phyloP scores from a whole-genome alignment of 2,797 vertebrate species.

The Malacoctenus gilli region DNA sequence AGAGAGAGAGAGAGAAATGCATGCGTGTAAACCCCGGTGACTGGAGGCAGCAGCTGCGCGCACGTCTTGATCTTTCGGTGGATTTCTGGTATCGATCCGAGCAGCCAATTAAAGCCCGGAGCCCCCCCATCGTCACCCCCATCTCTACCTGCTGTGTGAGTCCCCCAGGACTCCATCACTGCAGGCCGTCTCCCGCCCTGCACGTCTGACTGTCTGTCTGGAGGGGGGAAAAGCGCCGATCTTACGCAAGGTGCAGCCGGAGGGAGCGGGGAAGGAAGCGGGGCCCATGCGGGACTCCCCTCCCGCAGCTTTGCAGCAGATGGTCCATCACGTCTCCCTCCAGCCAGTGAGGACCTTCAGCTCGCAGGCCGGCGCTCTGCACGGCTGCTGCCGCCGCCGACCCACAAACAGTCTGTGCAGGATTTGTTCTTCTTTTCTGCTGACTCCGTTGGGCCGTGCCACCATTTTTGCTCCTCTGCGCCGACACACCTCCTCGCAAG shows the following conservation, averaged over 20 bases:
- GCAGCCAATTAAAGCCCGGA: constrained; percentile 26
- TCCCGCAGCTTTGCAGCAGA: constrained; percentile 68
- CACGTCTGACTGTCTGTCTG: constrained; percentile 39
- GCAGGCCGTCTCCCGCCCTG: constrained; percentile 29
- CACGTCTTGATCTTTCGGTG: neutral
- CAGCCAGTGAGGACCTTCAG: constrained; percentile 40
- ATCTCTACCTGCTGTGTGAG: constrained; percentile 40
- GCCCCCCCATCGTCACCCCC: constrained; percentile 31
- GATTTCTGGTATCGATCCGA: constrained; percentile 41
- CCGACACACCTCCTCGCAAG: constrained; percentile 31
- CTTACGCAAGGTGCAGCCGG: constrained; percentile 38
- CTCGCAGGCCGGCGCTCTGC: constrained; percentile 4
- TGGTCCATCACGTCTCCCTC: constrained; percentile 58
- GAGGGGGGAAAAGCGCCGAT: constrained; percentile 22
- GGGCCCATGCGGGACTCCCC: constrained; percentile 41
- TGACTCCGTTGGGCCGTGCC: neutral
- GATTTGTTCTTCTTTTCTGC: neutral
- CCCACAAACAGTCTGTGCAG: neutral
- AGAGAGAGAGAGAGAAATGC: constrained; percentile 1
- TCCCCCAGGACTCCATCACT: constrained; percentile 39
- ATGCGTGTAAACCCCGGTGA: constrained; percentile 16
- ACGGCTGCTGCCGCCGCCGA: neutral
- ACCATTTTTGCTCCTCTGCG: constrained; percentile 5
- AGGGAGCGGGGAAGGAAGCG: neutral
- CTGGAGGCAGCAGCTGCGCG: constrained; percentile 34